phyloP scores from a whole-genome alignment of 2,888 invertebrate genomes.

The Rhabditoides inermis region DNA sequence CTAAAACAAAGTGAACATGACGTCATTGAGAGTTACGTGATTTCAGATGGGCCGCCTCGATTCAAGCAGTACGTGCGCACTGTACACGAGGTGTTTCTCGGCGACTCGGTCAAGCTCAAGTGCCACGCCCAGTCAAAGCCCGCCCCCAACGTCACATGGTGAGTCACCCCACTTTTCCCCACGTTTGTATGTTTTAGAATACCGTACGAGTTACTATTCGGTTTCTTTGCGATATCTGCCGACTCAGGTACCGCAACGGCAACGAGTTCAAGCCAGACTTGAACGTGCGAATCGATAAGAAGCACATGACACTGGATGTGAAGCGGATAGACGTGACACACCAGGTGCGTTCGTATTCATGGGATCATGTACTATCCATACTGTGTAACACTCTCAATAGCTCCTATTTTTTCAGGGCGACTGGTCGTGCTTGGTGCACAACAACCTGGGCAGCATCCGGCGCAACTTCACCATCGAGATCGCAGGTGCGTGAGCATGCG shows the following conservation, averaged over 20 bases:
- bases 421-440: constrained; percentile 50
- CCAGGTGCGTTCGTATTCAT: constrained; percentile 18
- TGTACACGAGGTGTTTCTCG: constrained; percentile 30
- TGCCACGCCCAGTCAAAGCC: constrained; percentile 37
- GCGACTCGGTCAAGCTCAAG: constrained; percentile 28
- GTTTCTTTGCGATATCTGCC: too few species aligned
- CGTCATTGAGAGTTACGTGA: background rate
- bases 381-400: background rate
- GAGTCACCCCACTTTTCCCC: constrained; percentile 19
- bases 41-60: constrained; percentile 24
- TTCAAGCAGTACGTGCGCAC: constrained; percentile 25
- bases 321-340: constrained; percentile 40
- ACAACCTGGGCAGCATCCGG: constrained; percentile 33
- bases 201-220: too few species aligned
- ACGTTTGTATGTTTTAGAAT: too few species aligned
- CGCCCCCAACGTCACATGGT: constrained; percentile 41
- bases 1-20: background rate
- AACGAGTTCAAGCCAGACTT: too few species aligned
- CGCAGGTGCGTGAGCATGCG: constrained; percentile 42
- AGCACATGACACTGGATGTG: constrained; percentile 36
- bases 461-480: constrained; percentile 42
- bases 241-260: too few species aligned
- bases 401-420: constrained; percentile 29
- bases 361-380: background rate
- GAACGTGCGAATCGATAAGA: too few species aligned